These are phyloP conservation scores for Tupaia tana DNA, from an alignment of 2,113 vertebrate species.

Conservation along the genomic window DNA sequence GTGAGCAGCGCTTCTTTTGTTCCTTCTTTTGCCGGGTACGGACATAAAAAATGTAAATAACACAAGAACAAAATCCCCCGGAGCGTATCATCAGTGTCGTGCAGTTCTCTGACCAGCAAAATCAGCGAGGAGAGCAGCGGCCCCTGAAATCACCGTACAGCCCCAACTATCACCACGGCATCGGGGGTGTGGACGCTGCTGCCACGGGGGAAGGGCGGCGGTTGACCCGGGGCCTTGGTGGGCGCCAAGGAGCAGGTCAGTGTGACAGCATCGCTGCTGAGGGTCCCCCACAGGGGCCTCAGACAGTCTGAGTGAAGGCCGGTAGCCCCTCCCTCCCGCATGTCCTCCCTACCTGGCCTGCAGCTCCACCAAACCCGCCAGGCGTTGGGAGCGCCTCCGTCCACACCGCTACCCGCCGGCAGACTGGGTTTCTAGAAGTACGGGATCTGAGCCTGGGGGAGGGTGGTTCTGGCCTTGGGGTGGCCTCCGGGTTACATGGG, in stretches of 20 bases:
- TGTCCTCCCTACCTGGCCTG: background rate
- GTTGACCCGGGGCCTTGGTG: background rate
- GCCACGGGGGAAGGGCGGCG: background rate
- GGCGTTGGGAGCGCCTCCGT: background rate
- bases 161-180: background rate
- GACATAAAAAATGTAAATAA: background rate
- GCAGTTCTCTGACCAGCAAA: background rate
- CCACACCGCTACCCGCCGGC: background rate
- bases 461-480: background rate
- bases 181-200: fast-evolving
- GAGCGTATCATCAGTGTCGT: background rate
- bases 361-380: too few relatives aligned
- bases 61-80: background rate
- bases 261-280: background rate
- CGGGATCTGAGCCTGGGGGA: background rate
- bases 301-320: background rate
- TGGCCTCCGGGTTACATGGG: too few relatives aligned
- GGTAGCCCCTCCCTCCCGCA: background rate
- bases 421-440: background rate
- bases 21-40: background rate
- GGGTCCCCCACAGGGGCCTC: too few relatives aligned
- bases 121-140: fast-evolving
- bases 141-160: background rate
- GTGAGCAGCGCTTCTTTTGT: background rate
- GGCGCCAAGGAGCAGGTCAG: background rate